These are phyloP conservation scores for Andrena camellia DNA, from an alignment of 2,888 invertebrate genomes.

Conservation along the genomic window DNA sequence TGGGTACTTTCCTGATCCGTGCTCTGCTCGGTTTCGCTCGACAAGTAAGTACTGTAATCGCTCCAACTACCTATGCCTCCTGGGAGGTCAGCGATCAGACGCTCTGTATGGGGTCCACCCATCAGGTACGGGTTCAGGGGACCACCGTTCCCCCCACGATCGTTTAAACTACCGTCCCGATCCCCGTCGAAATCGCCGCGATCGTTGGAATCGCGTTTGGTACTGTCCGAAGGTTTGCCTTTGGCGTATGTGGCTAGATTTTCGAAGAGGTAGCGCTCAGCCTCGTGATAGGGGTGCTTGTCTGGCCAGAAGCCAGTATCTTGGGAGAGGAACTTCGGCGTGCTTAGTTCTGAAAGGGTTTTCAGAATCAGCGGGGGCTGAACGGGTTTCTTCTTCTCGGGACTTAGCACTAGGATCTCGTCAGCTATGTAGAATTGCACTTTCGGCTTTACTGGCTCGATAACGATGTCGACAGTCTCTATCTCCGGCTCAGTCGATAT, in stretches of 20 bases:
- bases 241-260: conserved; percentile 84
- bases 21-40: conserved; percentile 85
- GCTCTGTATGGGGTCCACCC: conserved; percentile 87
- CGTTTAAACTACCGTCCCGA: conserved; percentile 86
- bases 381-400: conserved; percentile 63
- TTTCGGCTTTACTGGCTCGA: conserved; percentile 71
- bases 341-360: conserved; percentile 35
- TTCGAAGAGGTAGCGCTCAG: conserved; percentile 88
- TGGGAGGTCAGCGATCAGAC: conserved; percentile 90
- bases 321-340: conserved; percentile 78
- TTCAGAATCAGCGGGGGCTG: conserved; percentile 40
- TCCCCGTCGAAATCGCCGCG: conserved; percentile 86
- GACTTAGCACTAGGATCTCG: conserved; percentile 79
- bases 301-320: conserved; percentile 88
- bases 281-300: conserved; percentile 88
- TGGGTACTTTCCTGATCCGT: conserved; percentile 58
- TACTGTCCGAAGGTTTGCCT: conserved; percentile 65
- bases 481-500: conserved; percentile 45
- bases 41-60: conserved; percentile 92
- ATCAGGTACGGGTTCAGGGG: conserved; percentile 40
- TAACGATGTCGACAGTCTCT: conserved; percentile 44
- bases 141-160: conserved; percentile 86
- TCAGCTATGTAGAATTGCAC: conserved; percentile 83
- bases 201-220: conserved; percentile 85
- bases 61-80: conserved; percentile 93